A percentile compares a stretch with the other conserved stretches of the same genome.
phyloP scores from a whole-genome alignment of 2,888 invertebrate genomes.

The Lordiphosa fenestrarum region DNA sequence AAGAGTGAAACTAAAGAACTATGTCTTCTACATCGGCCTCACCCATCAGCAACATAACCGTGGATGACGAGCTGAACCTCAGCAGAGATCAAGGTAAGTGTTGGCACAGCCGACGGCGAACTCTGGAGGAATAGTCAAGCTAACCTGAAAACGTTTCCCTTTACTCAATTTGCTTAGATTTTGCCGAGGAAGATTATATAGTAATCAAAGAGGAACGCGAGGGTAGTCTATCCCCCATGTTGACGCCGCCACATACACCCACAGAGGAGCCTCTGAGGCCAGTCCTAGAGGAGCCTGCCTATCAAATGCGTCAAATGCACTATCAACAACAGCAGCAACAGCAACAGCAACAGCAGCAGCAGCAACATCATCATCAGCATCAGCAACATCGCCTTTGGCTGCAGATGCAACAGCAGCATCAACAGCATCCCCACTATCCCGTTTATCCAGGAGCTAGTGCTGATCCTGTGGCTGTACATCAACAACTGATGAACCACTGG shows the following conservation, averaged over 20 bases:
- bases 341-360: slow-evolving; percentile 53
- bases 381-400: slow-evolving; percentile 62
- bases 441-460: slow-evolving; percentile 74
- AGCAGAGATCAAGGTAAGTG: slow-evolving; percentile 79
- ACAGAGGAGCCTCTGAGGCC: slow-evolving; percentile 81
- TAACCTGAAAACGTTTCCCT: neutral
- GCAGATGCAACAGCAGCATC: slow-evolving; percentile 62
- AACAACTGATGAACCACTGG: slow-evolving; percentile 86
- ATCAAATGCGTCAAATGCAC: slow-evolving; percentile 63
- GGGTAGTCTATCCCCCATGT: slow-evolving; percentile 82
- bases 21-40: slow-evolving; percentile 80
- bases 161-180: slow-evolving; percentile 78
- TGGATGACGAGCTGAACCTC: slow-evolving; percentile 79
- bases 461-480: slow-evolving; percentile 81
- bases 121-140: neutral
- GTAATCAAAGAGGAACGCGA: slow-evolving; percentile 84
- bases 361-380: slow-evolving; percentile 71
- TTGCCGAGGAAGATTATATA: slow-evolving; percentile 82
- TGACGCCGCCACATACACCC: slow-evolving; percentile 88
- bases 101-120: slow-evolving; percentile 19
- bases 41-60: slow-evolving; percentile 80
- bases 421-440: slow-evolving; percentile 70
- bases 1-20: slow-evolving; percentile 50
- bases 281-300: slow-evolving; percentile 63
- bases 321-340: slow-evolving; percentile 60